These are phyloP conservation scores for Epiblema foenella DNA, from an alignment of 2,888 invertebrate species.

Conservation along the genomic window DNA sequence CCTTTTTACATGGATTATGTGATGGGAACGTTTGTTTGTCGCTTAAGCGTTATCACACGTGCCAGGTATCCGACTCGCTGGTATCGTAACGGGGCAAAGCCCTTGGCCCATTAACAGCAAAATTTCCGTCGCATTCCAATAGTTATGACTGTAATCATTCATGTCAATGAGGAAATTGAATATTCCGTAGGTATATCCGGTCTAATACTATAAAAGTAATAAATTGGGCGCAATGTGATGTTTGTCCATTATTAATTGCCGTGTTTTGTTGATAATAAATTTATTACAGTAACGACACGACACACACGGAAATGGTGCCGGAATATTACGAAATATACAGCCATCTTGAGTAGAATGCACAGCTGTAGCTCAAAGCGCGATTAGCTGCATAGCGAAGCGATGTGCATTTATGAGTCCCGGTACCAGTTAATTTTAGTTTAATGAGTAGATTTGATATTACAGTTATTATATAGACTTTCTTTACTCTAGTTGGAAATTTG, in stretches of 20 bases:
- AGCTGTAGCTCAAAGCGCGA: neutral
- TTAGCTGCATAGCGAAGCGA: neutral
- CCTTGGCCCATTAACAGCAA: slow-evolving; percentile 61
- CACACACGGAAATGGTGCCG: slow-evolving; percentile 37
- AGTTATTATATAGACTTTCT: too few relatives aligned
- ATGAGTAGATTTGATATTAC: slow-evolving; percentile 1
- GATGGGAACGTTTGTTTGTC: slow-evolving; percentile 22
- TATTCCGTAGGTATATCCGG: slow-evolving; percentile 46
- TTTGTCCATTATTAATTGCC: slow-evolving; percentile 34
- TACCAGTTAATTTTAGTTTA: slow-evolving; percentile 18
- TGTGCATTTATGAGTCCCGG: neutral
- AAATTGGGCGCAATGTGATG: slow-evolving; percentile 30
- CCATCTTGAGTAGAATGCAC: neutral
- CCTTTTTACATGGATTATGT: slow-evolving; percentile 16
- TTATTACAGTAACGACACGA: slow-evolving; percentile 9
- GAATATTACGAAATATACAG: slow-evolving; percentile 36
- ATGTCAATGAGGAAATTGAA: slow-evolving; percentile 51
- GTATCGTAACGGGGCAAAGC: slow-evolving; percentile 59
- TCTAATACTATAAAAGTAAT: slow-evolving; percentile 44
- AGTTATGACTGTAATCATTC: slow-evolving; percentile 47
- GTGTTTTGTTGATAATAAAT: slow-evolving; percentile 26
- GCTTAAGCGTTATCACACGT: slow-evolving; percentile 27
- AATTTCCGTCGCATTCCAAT: slow-evolving; percentile 54
- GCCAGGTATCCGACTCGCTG: slow-evolving; percentile 36
- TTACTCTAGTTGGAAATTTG: too few relatives aligned